Base-by-base conservation (phyloP, 1,140 invertebrate species). In the Drosophila pallidifrons region DNA sequence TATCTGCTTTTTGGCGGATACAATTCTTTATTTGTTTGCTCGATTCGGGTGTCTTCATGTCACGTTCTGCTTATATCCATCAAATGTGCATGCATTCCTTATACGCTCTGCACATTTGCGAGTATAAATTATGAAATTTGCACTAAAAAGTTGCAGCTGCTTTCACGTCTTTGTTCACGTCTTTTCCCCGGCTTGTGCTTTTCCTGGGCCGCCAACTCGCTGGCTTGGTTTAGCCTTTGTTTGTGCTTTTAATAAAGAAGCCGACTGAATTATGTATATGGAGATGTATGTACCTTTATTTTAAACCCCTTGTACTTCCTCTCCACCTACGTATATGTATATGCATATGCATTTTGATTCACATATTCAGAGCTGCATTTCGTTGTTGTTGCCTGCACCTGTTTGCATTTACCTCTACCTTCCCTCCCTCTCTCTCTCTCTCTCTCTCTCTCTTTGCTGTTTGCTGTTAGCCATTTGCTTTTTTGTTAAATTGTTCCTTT, bases 401-500 rank as follows among this genome's bases (percentile, higher is more conserved):
- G 83, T 71, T 78, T 79, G 71, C 65, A 63, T 68, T 73, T 51
- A 64, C 16, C 57, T 51, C 3, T 2, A 4, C 4, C 46, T 66
- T 63, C 15, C n/a, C 20, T 4, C 20, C 8, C 1, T 2, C 16
- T 20, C 16, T 20, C 20, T 4, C 3, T 25, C 0, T 25, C 20
- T 25, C 3, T 25, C 20, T 25, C 13, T 41, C 20, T 25, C 30
- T 10, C 10, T 30, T 7, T 30, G 13, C 45, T 13, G 7, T 47
- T 55, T 51, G 49, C 74, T 77, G 60, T 78, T 86, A 81, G 75
- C 77, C 71, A 72, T 80, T 87, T 87, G 54, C 67, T 88, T 88
- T 25, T 87, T 77, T 88, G 73, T 88, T 77, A 81, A 88, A 88
- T 83, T 87, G 67, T 78, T 83, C 73, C 85, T 80, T 87, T 87